These are phyloP conservation scores for Periophthalmus magnuspinnatus DNA, from an alignment of 2,797 vertebrate genomes.

Conservation along the genomic window DNA sequence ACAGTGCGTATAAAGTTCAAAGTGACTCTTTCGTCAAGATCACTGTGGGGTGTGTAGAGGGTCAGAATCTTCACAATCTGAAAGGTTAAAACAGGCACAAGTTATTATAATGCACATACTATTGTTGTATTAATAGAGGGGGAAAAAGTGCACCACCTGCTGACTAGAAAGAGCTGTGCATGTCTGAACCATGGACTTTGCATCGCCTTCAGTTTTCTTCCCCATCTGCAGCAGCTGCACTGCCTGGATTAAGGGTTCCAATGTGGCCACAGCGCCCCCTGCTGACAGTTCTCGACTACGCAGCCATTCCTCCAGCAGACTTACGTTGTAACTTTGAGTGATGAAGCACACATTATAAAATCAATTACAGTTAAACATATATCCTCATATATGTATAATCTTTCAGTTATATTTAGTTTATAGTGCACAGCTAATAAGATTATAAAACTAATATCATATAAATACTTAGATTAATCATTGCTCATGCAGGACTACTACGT, in stretches of 20 bases:
- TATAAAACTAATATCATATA: background rate
- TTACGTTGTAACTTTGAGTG: conserved; percentile 75
- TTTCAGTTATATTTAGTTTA: background rate
- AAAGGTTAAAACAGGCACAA: background rate
- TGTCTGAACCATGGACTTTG: conserved; percentile 73
- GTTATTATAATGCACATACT: background rate
- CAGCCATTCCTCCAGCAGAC: conserved; percentile 83
- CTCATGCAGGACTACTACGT: background rate
- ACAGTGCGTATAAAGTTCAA: conserved; percentile 78
- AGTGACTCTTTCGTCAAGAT: conserved; percentile 80
- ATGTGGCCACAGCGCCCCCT: conserved; percentile 64
- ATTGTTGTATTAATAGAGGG: background rate
- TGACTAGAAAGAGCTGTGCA: conserved; percentile 78
- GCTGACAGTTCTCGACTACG: conserved; percentile 70
- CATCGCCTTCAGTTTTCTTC: conserved; percentile 76
- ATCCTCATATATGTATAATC: background rate
- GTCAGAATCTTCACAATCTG: conserved; percentile 84
- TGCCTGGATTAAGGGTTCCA: conserved; percentile 83
- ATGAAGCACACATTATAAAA: background rate
- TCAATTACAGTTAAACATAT: background rate
- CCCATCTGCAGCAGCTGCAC: conserved; percentile 83
- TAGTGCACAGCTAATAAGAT: background rate
- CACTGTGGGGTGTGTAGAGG: conserved; percentile 77
- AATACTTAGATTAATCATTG: background rate
- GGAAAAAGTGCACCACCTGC: conserved; percentile 68